Evolutionary conservation across 1,140 invertebrate species (phyloP).

Genomic region (Maconellicoccus hirsutus): DNA sequence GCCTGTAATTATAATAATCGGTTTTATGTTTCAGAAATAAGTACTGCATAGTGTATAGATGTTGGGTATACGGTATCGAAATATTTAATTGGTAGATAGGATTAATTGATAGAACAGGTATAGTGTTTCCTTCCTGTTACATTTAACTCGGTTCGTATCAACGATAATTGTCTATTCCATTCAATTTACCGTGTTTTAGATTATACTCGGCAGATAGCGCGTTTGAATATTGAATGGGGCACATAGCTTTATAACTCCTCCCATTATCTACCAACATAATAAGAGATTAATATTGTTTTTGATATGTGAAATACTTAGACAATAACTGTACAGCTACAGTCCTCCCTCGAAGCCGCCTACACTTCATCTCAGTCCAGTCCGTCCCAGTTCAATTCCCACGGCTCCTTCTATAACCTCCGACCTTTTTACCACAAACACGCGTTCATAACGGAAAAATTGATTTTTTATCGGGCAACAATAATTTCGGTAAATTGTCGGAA

Average conservation of each 20-base stretch:
- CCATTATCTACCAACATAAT: constrained; percentile 19
- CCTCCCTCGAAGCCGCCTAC: constrained; percentile 19
- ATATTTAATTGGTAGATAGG: constrained; percentile 19
- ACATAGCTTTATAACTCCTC: constrained; percentile 17
- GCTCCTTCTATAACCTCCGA: constrained; percentile 15
- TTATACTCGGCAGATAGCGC: background rate
- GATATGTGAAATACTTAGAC: constrained; percentile 21
- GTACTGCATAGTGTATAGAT: background rate
- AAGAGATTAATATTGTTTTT: constrained; percentile 22
- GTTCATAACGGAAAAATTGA: constrained; percentile 15
- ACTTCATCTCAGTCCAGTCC: constrained; percentile 4
- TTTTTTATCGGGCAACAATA: background rate
- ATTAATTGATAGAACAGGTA: constrained; percentile 19
- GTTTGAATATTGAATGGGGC: constrained; percentile 13
- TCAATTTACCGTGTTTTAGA: constrained; percentile 16
- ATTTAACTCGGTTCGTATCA: constrained; percentile 9
- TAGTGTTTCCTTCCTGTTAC: constrained; percentile 18
- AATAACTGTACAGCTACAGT: constrained; percentile 20
- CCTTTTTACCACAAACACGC: background rate
- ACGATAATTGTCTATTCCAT: constrained; percentile 12
- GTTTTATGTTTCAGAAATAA: constrained; percentile 18
- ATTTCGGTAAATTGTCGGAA: background rate
- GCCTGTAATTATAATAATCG: constrained; percentile 20
- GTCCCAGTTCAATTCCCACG: constrained; percentile 18
- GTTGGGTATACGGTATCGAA: constrained; percentile 1